phyloP scores from a whole-genome alignment of 2,888 invertebrate genomes.

The Aporophyla nigra region DNA sequence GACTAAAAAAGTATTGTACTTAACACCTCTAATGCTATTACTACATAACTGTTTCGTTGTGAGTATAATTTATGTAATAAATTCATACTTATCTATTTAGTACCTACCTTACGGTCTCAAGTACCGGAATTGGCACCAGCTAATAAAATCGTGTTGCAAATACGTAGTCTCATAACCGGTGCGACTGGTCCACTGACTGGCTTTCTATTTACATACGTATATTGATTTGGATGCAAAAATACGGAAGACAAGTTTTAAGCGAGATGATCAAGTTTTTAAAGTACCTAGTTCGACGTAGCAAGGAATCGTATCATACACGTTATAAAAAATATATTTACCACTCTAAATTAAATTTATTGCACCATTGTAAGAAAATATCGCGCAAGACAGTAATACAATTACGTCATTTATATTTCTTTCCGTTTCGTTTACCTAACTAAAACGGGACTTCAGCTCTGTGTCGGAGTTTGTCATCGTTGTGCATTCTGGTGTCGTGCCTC shows the following conservation, averaged over 20 bases:
- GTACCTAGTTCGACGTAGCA: not conserved
- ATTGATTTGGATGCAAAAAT: slow-evolving; percentile 69
- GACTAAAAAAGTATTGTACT: not conserved
- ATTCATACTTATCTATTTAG: slow-evolving; percentile 38
- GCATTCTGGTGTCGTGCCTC: slow-evolving; percentile 13
- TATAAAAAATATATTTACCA: not conserved
- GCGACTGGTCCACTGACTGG: slow-evolving; percentile 66
- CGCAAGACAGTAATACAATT: slow-evolving; percentile 11
- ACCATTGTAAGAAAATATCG: slow-evolving; percentile 19
- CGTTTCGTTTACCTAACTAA: not conserved
- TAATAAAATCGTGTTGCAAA: slow-evolving; percentile 66
- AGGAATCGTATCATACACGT: not conserved
- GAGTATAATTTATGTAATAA: slow-evolving; percentile 31
- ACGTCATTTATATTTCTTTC: slow-evolving; percentile 35
- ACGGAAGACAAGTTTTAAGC: slow-evolving; percentile 35
- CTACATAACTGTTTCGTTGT: slow-evolving; percentile 19
- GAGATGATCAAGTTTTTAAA: slow-evolving; percentile 12
- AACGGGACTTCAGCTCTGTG: slow-evolving; percentile 8
- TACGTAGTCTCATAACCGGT: slow-evolving; percentile 68
- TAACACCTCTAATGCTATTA: slow-evolving; percentile 18
- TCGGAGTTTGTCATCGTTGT: slow-evolving; percentile 20
- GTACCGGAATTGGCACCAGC: slow-evolving; percentile 62
- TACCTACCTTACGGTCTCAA: slow-evolving; percentile 44
- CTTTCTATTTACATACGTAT: slow-evolving; percentile 73
- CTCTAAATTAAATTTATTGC: slow-evolving; percentile 5